Evolutionary conservation across 2,113 vertebrate genomes (phyloP), one percentile per base, ranked within the genome.

Genomic region (Drymodes brunneopygia): DNA sequence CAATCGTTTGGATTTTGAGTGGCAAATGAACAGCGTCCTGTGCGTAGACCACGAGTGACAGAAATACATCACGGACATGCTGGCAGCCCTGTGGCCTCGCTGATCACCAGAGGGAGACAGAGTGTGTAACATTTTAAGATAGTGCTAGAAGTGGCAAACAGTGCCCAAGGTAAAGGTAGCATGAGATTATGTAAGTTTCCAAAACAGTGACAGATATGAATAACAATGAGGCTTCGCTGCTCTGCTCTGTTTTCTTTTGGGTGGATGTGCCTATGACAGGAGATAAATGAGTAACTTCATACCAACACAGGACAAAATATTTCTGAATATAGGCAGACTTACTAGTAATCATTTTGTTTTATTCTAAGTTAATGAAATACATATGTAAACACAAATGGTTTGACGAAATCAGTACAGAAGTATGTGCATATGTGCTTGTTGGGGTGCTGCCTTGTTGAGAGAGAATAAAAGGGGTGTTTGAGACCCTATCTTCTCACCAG

Each of bases 91-190:
- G 58, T 11, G 33, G 78, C 33, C 33, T 47, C 6, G 5, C 4
- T 38, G 70, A 89, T 95, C 97, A 93, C 91, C 95, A 98, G 98
- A 94, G 97, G 98, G 98, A 98, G 98, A 98, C 98, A 98, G 94
- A 97, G 97, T 1, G 51, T 91, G 82, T 70, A 54, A 53, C 61
- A 95, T 97, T 57, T 15, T 36, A 7, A 54, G 21, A 11, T 2
- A 19, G 40, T 10, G 6, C 53, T 40, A 25, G 2, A 33, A 75
- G 14, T 9, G 21, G 19, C 16, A 3, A 17, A 7, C 10, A 19
- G 2, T 3, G 35, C 40, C 73, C 7, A 7, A 48, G 25, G 28
- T 23, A 61, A 60, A 69, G 13, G 40, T 7, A 62, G 50, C 21
- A 22, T 9, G 21, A 65, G 24, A 35, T 12, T 15, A 33, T 5